phyloP scores from a whole-genome alignment of 2,797 vertebrate species.

The Smutsia gigantea region DNA sequence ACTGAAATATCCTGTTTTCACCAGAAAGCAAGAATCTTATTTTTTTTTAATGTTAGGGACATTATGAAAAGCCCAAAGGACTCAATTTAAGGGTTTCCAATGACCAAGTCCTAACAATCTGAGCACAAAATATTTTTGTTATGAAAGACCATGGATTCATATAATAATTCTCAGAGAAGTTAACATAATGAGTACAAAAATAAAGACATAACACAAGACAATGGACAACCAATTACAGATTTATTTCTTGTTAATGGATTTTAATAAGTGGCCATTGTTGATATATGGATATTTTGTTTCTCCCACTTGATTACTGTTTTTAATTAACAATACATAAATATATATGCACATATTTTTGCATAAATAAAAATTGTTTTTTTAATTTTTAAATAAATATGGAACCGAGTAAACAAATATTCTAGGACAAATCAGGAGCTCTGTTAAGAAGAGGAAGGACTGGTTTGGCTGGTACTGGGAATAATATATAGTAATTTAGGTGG shows the following conservation, averaged over 20 bases:
- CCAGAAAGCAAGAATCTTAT: conserved; percentile 21
- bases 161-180: conserved; percentile 44
- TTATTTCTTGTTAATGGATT: conserved; percentile 2
- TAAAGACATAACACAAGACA: background rate
- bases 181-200: conserved; percentile 34
- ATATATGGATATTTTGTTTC: background rate
- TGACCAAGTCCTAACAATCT: background rate
- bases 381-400: background rate
- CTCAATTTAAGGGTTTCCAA: background rate
- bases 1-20: background rate
- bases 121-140: conserved; percentile 18
- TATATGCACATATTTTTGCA: background rate
- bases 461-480: background rate
- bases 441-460: background rate
- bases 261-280: conserved; percentile 10
- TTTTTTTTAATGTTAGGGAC: background rate
- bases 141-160: background rate
- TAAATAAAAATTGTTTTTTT: background rate
- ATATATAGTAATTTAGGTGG: background rate
- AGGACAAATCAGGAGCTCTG: background rate
- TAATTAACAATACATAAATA: background rate
- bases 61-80: background rate
- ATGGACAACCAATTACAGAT: background rate
- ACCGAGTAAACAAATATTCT: background rate
- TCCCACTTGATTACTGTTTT: background rate